Percentiles rank a stretch among this genome's conserved stretches.
These are phyloP conservation scores for Phlogophora meticulosa DNA, from an alignment of 2,888 invertebrate genomes.

Conservation along the genomic window DNA sequence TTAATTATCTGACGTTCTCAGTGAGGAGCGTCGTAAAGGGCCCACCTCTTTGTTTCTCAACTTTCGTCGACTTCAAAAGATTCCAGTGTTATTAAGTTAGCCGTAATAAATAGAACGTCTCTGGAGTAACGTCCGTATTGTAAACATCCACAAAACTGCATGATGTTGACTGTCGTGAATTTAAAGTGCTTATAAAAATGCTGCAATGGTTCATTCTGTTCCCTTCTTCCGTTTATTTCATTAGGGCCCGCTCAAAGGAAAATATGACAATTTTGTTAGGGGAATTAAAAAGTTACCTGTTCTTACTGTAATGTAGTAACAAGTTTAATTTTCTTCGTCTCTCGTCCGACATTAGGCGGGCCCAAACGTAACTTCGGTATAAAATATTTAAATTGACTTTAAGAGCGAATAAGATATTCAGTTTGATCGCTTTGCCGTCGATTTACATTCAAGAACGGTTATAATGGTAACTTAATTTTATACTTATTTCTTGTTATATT, in stretches of 20 bases:
- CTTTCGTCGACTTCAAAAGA: constrained; percentile 81
- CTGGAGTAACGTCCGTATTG: constrained; percentile 64
- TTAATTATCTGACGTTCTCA: constrained; percentile 82
- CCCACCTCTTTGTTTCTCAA: constrained; percentile 79
- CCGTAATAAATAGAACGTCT: constrained; percentile 73
- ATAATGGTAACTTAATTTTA: constrained; percentile 67
- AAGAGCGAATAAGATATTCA: constrained; percentile 71
- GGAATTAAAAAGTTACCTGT: constrained; percentile 88
- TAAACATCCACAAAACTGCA: constrained; percentile 72
- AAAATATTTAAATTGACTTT: constrained; percentile 79
- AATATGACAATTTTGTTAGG: constrained; percentile 87
- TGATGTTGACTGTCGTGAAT: constrained; percentile 52
- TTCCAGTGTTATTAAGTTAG: constrained; percentile 76
- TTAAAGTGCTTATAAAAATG: constrained; percentile 80
- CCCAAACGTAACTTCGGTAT: constrained; percentile 72
- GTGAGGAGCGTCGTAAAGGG: constrained; percentile 77
- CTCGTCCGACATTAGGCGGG: constrained; percentile 76
- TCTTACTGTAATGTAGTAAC: constrained; percentile 83
- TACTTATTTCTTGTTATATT: constrained; percentile 62
- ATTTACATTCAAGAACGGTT: constrained; percentile 66
- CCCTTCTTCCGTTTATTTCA: constrained; percentile 80
- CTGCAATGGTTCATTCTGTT: constrained; percentile 70
- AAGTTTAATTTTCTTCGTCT: constrained; percentile 83
- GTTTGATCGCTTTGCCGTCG: constrained; percentile 72
- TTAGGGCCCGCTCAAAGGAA: constrained; percentile 82